Base-by-base conservation (phyloP, 2,113 vertebrate species). In the Chascanopsetta lugubris region DNA sequence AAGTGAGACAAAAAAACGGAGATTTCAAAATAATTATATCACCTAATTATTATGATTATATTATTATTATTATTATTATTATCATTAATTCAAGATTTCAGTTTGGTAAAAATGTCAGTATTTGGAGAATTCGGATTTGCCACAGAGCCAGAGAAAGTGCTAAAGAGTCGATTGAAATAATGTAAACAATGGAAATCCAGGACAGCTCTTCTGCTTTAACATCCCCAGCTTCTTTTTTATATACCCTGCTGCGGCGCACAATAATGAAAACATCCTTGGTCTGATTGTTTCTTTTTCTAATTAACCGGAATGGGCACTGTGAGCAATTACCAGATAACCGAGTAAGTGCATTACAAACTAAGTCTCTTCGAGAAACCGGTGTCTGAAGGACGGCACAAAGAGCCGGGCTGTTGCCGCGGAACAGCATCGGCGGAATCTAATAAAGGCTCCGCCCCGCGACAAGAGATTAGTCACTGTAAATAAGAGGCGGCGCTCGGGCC, bases 401-500 rank as follows among this genome's bases (percentile, higher is more conserved):
- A 72, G 46, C 45, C n/a, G 43, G 58, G 45, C 18, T 56, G 65
- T 42, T 79, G 59, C 49, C 43, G 29, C 27, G 32, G 66, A 72
- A 61, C n/a, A 63, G 56, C 60, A 77, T 79, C 76, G 75, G 55
- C 53, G 42, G 60, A 75, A 77, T 68, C 58, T 47, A 66, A 81
- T 69, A 78, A 80, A 82, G 54, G 75, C 30, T 76, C 53, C 65
- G 49, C 67, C 61, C 43, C 13, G 53, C 49, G 42, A 25, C 40
- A 18, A 25, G 48, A 84, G 75, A 87, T 85, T 68, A 65, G 72
- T 83, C 65, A 56, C 36, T 61, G 60, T 65, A 78, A 82, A 80
- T 70, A 85, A 83, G 69, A 77, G 68, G 72, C 66, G 51, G 60
- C 48, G 25, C 55, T 46, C n/a, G n/a, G n/a, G 43, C 15, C 50